Evolutionary conservation across 2,113 vertebrate genomes (phyloP).

Genomic region (Pantherophis guttatus): DNA sequence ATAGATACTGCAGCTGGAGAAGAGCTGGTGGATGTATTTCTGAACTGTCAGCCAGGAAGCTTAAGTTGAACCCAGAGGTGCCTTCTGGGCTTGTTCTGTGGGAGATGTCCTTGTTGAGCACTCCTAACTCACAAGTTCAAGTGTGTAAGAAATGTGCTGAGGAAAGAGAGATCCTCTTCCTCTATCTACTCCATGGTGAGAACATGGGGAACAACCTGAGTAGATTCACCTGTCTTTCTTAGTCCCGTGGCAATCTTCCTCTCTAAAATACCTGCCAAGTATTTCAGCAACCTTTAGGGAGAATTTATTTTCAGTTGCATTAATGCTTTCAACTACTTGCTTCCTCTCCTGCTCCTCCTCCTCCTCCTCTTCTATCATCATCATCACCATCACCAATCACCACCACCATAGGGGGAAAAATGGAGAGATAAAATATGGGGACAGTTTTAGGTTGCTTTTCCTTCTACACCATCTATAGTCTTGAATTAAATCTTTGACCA

Average conservation of each 20-base stretch:
- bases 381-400: not conserved
- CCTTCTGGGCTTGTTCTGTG: not conserved
- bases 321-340: not conserved
- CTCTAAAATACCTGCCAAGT: not conserved
- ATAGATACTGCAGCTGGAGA: conserved; percentile 42
- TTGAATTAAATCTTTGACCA: not conserved
- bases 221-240: not conserved
- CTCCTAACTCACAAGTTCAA: not conserved
- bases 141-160: not conserved
- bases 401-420: not conserved
- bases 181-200: not conserved
- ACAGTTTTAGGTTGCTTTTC: not conserved
- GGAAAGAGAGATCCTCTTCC: not conserved
- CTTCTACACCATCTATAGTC: not conserved
- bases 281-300: not conserved
- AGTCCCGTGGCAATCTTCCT: not conserved
- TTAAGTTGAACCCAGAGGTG: conserved; percentile 40
- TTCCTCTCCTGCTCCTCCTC: not conserved
- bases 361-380: not conserved
- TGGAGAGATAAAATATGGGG: not conserved
- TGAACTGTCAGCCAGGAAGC: conserved; percentile 54
- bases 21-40: conserved; percentile 41
- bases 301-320: not conserved
- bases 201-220: not conserved
- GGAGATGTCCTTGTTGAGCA: not conserved